Evolutionary conservation across 2,797 vertebrate genomes (phyloP), one percentile per base, ranked within the genome.

Genomic region (Chloroceryle inda): DNA sequence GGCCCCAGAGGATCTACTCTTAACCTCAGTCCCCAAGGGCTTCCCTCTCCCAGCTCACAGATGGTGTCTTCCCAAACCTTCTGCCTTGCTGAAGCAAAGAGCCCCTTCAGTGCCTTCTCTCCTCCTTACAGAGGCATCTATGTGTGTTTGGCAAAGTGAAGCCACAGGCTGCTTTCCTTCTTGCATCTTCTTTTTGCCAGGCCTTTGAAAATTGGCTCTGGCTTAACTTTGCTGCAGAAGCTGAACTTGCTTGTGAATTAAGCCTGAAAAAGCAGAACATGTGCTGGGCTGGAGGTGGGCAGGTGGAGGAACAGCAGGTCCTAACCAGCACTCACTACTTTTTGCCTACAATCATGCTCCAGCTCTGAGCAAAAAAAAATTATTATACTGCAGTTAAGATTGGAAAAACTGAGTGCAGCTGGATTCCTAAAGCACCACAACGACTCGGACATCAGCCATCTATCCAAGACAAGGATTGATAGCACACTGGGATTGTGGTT

Each of bases 31-130:
- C 91, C 78, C 86, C 77, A 9, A 89, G 68, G 47, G 91, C 37
- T 71, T 87, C 74, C 71, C 63, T 90, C 62, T 88, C 69, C 47
- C 93, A 52, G 58, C 53, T 85, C 68, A 50, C 96, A 94, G 92
- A 88, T 87, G 94, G 77, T 85, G 67, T 81, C 75, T 76, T 63
- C 85, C 58, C 84, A 91, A 94, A 76, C 88, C 91, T 94, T 91
- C 94, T 95, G 92, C 88, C 81, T 89, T 19, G 1, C 49, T 22
- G 77, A 21, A 31, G 73, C 38, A 52, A 4, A 78, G 33, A 82
- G 33, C 52, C 59, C 59, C 49, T 44, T 73, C 29, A 16, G 44
- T 3, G 19, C 24, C 79, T 44, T 38, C 72, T 12, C 90, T 13
- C 1, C 88, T 74, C 84, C 88, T 58, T 1, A 16, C 63, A 80